A percentile compares a stretch with the other conserved stretches of the same genome.
These are phyloP conservation scores for Virgularia gustaviana DNA, from an alignment of 92 coral and sea anemone species.

Conservation along the genomic window DNA sequence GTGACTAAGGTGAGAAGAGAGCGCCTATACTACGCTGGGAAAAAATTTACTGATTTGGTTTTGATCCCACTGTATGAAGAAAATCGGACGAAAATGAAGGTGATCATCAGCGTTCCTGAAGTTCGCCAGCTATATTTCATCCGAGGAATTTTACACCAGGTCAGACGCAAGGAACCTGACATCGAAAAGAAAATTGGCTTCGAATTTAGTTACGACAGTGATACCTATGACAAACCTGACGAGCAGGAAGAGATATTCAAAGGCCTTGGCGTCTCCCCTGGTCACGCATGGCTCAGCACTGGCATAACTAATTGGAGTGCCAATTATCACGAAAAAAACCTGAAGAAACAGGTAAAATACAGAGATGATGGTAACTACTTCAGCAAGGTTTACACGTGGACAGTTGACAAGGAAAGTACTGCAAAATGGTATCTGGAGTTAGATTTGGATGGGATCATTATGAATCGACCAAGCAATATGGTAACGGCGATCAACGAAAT, in stretches of 20 bases:
- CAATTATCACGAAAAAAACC: neutral
- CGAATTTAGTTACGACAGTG: conserved; percentile 21
- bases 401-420: conserved; percentile 11
- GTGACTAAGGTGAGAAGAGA: conserved; percentile 2
- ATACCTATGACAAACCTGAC: conserved; percentile 4
- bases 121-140: conserved; percentile 20
- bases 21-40: conserved; percentile 19
- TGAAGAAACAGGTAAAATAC: neutral
- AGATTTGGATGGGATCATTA: conserved; percentile 35
- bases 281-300: conserved; percentile 43
- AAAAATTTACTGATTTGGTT: conserved; percentile 28
- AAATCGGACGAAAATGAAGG: conserved; percentile 21
- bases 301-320: too few species aligned
- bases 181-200: conserved; percentile 31
- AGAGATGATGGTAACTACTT: conserved; percentile 40
- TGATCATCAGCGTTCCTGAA: conserved; percentile 27
- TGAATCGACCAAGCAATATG: conserved; percentile 26
- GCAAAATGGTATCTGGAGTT: conserved; percentile 13
- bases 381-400: conserved; percentile 43
- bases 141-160: conserved; percentile 6
- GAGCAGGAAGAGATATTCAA: conserved; percentile 13
- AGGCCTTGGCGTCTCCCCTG: conserved; percentile 32
- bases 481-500: conserved; percentile 27
- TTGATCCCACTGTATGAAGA: conserved; percentile 33
- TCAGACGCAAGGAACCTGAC: conserved; percentile 20